These are phyloP conservation scores for Gallinago undulata DNA, from an alignment of 2,113 vertebrate species.

Conservation along the genomic window DNA sequence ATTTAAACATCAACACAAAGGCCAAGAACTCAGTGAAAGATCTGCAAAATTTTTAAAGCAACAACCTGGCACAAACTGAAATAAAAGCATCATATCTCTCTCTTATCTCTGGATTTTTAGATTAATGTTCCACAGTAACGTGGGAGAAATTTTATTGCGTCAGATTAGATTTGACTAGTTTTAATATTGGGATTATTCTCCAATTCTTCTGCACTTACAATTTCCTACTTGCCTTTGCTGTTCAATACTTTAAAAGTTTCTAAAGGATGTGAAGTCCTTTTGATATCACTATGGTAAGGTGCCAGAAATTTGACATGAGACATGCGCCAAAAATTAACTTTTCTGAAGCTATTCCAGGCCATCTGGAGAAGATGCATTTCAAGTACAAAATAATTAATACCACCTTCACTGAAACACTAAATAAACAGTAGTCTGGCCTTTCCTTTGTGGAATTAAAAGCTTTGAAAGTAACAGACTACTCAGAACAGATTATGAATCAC, in stretches of 20 bases:
- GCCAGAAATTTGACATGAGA: conserved; percentile 41
- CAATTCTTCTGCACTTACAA: background rate
- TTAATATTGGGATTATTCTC: background rate
- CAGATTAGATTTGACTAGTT: background rate
- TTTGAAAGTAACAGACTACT: background rate
- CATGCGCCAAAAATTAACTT: conserved; percentile 38
- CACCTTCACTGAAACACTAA: conserved; percentile 23
- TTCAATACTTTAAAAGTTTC: background rate
- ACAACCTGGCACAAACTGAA: background rate
- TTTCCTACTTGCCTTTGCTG: background rate
- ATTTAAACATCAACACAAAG: background rate
- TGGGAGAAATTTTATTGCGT: background rate
- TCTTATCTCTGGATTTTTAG: background rate
- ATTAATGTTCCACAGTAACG: background rate
- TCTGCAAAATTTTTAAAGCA: background rate
- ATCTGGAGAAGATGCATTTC: conserved; percentile 40
- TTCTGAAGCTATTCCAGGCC: conserved; percentile 65
- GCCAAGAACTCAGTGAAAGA: background rate
- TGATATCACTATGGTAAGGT: background rate
- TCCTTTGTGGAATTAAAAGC: conserved; percentile 17
- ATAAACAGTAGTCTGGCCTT: conserved; percentile 27
- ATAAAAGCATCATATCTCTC: background rate
- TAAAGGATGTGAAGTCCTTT: conserved; percentile 16
- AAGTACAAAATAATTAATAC: conserved; percentile 52
- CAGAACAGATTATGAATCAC: background rate